Conservation (phyloP, 2,888 invertebrate genomes). For the Cosmopolites sordidus region DNA sequence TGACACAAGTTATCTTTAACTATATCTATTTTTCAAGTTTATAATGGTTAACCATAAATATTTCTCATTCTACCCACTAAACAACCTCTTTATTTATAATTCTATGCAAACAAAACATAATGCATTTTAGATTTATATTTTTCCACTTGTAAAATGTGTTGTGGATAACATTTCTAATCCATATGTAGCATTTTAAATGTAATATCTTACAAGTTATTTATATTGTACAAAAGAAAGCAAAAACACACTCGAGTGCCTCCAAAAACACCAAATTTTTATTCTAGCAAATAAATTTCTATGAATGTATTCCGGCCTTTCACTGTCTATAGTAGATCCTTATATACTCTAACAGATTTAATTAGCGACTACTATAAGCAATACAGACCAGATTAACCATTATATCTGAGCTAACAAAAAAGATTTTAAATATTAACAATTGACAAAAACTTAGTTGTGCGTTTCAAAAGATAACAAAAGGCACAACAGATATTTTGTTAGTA, state of each 20-base stretch:
- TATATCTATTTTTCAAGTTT: too few species aligned
- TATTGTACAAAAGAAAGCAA: slow-evolving; percentile 37
- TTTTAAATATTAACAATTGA: slow-evolving; percentile 12
- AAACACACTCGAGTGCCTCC: slow-evolving; percentile 34
- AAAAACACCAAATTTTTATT: slow-evolving; percentile 18
- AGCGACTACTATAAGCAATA: neutral
- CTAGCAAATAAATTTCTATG: neutral
- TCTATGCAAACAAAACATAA: too few species aligned
- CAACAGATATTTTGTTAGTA: slow-evolving; percentile 42
- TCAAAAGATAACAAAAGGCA: slow-evolving; percentile 42
- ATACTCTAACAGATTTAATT: neutral
- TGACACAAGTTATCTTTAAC: too few species aligned
- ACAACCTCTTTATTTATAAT: neutral
- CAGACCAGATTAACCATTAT: neutral
- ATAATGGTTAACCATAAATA: too few species aligned
- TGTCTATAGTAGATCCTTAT: neutral
- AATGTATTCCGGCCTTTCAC: neutral
- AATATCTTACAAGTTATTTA: slow-evolving; percentile 37
- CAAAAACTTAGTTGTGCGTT: slow-evolving; percentile 41
- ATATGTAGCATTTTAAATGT: slow-evolving; percentile 21
- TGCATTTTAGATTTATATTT: neutral
- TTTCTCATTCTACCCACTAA: neutral
- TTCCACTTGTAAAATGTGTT: neutral
- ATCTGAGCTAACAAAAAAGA: neutral
- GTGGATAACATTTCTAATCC: slow-evolving; percentile 28